Base-by-base conservation (phyloP, 2,888 invertebrate genomes). In the Alcis repandata region DNA sequence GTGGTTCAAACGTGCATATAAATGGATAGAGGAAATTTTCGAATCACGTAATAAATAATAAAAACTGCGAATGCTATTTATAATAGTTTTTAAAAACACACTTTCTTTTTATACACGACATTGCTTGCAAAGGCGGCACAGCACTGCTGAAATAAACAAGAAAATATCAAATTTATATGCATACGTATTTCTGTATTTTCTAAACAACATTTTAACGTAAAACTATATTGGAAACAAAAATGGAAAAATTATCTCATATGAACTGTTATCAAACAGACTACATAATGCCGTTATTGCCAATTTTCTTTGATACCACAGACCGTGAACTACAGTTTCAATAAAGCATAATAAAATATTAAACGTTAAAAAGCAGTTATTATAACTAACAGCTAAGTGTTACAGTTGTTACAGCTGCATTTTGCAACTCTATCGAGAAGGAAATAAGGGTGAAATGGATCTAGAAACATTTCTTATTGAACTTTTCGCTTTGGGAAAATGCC, bases 311-410 rank as follows among this genome's bases (percentile, higher is more conserved):
- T 46, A 63, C 17, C 40, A 45, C 22, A 45, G 40, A 51, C 20
- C 48, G 20, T 15, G 19, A 36, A 40, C 13, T 64, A 73, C 63
- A 62, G 63, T 54, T 71, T 71, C 71, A 70, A 72, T 72, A 70
- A 63, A 65, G 53, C 45, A 68, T 59, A 27, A 59, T 70, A 62
- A 69, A 69, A 73, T 73, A 72, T 72, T 56, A 63, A 64, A 67
- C 62, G 62, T 70, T 69, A 72, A 73, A 71, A 65, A 71, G 66
- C 66, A 68, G 69, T 72, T 69, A 69, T 59, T 45, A 69, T 67
- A 58, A 66, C 38, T 53, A 69, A 69, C 70, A 56, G 60, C 64
- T 68, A 68, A 53, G 53, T 33, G 56, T 46, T 46, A 52, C 51
- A 43, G 9, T 57, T 15, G 15, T n/a, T 36, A 56, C 41, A 54